A percentile compares a stretch with the other conserved stretches of the same genome.
These are phyloP conservation scores for Henricia sp. DNA, from an alignment of 53 echinoderm and acorn worm genomes.

Conservation along the genomic window DNA sequence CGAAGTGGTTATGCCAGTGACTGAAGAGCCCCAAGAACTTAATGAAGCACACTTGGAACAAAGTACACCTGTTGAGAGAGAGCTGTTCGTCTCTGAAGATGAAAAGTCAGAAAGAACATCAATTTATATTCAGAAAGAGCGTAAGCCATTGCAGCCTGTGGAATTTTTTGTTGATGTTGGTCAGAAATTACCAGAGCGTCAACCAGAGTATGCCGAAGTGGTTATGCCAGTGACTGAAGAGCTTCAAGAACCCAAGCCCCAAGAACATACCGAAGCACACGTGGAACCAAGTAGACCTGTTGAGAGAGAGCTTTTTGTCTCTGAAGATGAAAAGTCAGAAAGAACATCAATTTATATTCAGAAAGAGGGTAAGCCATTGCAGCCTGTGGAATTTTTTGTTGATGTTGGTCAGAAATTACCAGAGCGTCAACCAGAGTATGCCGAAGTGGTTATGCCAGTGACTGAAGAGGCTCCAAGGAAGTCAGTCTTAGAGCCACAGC, in stretches of 20 bases:
- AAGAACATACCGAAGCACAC: constrained; percentile 26
- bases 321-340: constrained; percentile 48
- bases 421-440: constrained; percentile 48
- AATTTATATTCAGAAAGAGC: constrained; percentile 70
- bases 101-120: constrained; percentile 60
- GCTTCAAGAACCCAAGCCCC: too few relatives aligned
- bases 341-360: constrained; percentile 66
- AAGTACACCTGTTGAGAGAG: not conserved
- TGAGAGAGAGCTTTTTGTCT: too few relatives aligned
- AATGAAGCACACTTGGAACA: constrained; percentile 30
- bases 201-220: constrained; percentile 61
- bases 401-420: constrained; percentile 36
- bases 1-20: constrained; percentile 33
- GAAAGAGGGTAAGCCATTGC: constrained; percentile 71
- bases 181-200: not conserved
- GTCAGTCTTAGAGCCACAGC: constrained; percentile 31
- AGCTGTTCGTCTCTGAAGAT: too few relatives aligned
- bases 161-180: constrained; percentile 73
- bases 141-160: constrained; percentile 72
- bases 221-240: constrained; percentile 9
- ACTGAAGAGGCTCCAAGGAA: too few relatives aligned
- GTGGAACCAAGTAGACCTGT: constrained; percentile 21
- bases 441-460: constrained; percentile 36
- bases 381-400: constrained; percentile 78
- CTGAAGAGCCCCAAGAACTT: constrained; percentile 22